A percentile compares a stretch with the other conserved stretches of the same genome.
Evolutionary conservation across 2,888 invertebrate species (phyloP).

Genomic region (Poecilobothrus nobilitatus): DNA sequence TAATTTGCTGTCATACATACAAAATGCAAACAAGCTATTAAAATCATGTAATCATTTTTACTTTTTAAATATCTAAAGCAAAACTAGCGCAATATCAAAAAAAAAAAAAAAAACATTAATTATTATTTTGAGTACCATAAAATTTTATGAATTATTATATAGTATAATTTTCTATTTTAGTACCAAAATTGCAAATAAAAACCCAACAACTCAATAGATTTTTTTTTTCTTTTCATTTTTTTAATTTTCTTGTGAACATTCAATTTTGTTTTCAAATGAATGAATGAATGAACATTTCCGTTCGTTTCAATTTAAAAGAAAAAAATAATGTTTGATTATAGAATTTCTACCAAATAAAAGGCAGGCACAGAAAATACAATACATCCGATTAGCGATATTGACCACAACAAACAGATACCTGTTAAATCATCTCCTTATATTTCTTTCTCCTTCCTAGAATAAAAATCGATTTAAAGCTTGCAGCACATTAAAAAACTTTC

Average conservation of each 20-base stretch:
- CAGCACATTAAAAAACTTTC: too few relatives aligned
- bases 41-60: neutral
- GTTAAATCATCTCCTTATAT: too few relatives aligned
- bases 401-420: too few relatives aligned
- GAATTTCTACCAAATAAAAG: neutral
- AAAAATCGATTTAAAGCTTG: too few relatives aligned
- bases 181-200: too few relatives aligned
- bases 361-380: neutral
- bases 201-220: neutral
- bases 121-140: neutral
- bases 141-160: neutral
- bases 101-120: neutral
- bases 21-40: constrained; percentile 1
- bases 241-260: too few relatives aligned
- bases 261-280: too few relatives aligned
- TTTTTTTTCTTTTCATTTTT: too few relatives aligned
- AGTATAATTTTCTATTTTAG: too few relatives aligned
- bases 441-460: too few relatives aligned
- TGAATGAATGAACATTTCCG: neutral
- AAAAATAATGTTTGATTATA: too few relatives aligned
- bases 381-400: too few relatives aligned
- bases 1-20: neutral
- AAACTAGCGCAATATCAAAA: neutral
- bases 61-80: neutral
- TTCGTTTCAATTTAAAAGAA: neutral